Evolutionary conservation across 2,113 vertebrate genomes (phyloP).

Genomic region (Terrapene triunguis): DNA sequence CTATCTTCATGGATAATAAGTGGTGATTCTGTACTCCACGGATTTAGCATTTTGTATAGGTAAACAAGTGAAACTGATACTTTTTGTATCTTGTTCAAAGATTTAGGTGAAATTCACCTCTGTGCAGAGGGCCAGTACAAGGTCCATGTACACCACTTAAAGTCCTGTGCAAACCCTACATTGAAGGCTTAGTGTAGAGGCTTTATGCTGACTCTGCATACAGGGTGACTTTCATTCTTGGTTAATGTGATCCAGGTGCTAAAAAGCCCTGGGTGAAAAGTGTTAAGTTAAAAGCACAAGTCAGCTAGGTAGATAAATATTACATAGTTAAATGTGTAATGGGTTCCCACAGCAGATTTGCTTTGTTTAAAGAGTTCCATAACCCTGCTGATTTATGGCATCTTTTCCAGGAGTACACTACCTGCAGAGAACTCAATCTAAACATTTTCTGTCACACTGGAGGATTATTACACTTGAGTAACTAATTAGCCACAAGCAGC

Average conservation of each 20-base stretch:
- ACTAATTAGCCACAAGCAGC: slow-evolving; percentile 77
- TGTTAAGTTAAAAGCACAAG: slow-evolving; percentile 47
- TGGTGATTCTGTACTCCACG: neutral
- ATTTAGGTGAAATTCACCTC: neutral
- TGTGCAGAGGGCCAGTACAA: neutral
- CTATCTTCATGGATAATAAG: neutral
- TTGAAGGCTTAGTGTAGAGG: neutral
- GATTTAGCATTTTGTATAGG: neutral
- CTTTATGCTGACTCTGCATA: slow-evolving; percentile 5
- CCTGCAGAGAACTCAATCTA: slow-evolving; percentile 79
- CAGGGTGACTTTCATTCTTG: neutral
- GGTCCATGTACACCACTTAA: neutral
- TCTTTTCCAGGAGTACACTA: slow-evolving; percentile 63
- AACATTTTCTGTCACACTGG: slow-evolving; percentile 82
- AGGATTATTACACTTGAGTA: slow-evolving; percentile 81
- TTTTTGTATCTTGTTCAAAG: neutral
- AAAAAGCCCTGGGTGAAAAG: slow-evolving; percentile 39
- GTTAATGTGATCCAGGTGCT: slow-evolving; percentile 18
- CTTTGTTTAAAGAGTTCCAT: slow-evolving; percentile 80
- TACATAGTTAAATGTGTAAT: slow-evolving; percentile 22
- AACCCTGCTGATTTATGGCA: slow-evolving; percentile 82
- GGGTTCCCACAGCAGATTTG: slow-evolving; percentile 57
- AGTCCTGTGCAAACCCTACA: neutral
- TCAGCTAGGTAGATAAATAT: slow-evolving; percentile 50
- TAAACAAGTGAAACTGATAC: neutral